These are phyloP conservation scores for Hippocampus guttulatus DNA, from an alignment of 2,113 vertebrate species.

Conservation along the genomic window DNA sequence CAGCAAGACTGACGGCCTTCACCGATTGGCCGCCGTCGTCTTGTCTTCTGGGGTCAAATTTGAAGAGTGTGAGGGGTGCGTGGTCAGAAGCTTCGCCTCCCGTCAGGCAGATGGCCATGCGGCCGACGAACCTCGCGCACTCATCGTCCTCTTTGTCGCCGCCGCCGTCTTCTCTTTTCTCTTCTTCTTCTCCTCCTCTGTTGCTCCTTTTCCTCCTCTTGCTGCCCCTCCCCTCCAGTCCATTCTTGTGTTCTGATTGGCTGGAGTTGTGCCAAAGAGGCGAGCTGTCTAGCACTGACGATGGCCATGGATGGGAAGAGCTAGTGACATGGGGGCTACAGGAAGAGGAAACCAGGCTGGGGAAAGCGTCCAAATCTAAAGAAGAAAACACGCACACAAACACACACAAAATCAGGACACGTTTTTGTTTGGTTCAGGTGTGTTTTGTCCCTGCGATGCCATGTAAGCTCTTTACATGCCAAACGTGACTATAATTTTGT, in stretches of 20 bases:
- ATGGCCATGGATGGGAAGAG: neutral
- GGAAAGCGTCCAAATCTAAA: neutral
- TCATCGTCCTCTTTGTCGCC: neutral
- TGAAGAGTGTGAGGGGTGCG: slow-evolving; percentile 18
- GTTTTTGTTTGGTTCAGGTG: too few species aligned
- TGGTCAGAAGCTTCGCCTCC: slow-evolving; percentile 15
- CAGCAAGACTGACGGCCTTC: neutral
- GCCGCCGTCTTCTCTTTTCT: slow-evolving; percentile 12
- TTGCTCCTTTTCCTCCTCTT: slow-evolving; percentile 32
- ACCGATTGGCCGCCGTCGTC: slow-evolving; percentile 25
- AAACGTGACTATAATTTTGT: too few species aligned
- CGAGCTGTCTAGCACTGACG: neutral
- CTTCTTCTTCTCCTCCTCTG: neutral
- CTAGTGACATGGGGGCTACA: neutral
- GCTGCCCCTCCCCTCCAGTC: neutral
- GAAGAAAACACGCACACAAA: neutral
- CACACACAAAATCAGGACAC: too few species aligned
- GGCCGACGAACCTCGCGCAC: slow-evolving; percentile 41
- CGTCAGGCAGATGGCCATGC: slow-evolving; percentile 34
- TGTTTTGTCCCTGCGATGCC: too few species aligned
- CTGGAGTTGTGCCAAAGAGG: neutral
- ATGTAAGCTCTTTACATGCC: too few species aligned
- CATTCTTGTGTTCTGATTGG: slow-evolving; percentile 21
- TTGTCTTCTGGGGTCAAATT: slow-evolving; percentile 27
- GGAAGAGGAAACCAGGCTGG: neutral